A percentile compares a stretch with the other conserved stretches of the same genome.
These are phyloP conservation scores for Oreochromis niloticus DNA, from an alignment of 2,113 vertebrate species.

Conservation along the genomic window DNA sequence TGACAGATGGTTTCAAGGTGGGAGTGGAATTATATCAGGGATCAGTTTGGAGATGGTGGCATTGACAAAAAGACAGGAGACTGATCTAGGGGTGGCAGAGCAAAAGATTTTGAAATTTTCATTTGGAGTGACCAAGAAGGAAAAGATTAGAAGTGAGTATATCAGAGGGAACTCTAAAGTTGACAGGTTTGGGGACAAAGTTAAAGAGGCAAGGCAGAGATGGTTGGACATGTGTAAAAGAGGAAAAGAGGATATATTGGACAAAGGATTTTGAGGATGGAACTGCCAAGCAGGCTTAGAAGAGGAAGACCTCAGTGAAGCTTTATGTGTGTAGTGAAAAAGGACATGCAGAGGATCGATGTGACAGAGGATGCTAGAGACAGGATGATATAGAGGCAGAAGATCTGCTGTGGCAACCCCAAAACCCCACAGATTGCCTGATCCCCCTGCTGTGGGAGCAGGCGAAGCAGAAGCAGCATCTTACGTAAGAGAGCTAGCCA, in stretches of 20 bases:
- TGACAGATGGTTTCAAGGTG: background rate
- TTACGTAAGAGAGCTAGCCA: background rate
- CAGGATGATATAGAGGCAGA: background rate
- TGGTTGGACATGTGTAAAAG: background rate
- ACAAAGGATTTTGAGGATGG: background rate
- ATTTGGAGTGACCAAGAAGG: background rate
- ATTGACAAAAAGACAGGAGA: background rate
- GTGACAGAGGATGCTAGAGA: background rate
- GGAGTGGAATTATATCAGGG: background rate
- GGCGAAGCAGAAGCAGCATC: background rate
- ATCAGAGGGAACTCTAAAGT: background rate
- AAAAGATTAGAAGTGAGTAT: background rate
- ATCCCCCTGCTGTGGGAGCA: background rate
- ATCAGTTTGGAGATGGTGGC: background rate
- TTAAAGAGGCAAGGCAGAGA: background rate
- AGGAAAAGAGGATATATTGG: background rate
- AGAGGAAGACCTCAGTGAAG: background rate
- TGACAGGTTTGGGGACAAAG: background rate
- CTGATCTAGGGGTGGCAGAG: background rate
- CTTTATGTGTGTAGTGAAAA: background rate
- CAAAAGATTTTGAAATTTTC: background rate
- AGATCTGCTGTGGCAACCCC: background rate
- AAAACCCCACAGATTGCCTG: background rate
- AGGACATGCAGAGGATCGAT: background rate
- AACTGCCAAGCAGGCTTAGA: background rate